These are phyloP conservation scores for Hydrocynus forskahlii DNA, from an alignment of 2,797 vertebrate genomes.

Conservation along the genomic window DNA sequence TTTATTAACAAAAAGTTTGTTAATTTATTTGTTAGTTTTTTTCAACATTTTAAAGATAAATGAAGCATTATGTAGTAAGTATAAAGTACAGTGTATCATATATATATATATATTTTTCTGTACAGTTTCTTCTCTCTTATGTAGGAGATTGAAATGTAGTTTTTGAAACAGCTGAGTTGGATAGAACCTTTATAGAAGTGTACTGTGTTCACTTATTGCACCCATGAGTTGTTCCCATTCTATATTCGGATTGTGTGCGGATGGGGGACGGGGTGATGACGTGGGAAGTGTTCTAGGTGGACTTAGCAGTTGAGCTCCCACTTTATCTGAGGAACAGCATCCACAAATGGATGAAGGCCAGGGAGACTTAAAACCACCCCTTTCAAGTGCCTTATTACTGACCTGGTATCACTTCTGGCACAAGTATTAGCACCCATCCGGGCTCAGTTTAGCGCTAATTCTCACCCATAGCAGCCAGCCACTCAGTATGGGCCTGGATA, in stretches of 20 bases:
- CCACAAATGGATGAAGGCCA: not conserved
- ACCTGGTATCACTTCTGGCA: constrained; percentile 71
- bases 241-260: not conserved
- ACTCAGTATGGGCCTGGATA: constrained; percentile 50
- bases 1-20: no score
- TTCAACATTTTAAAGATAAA: no score
- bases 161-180: no score
- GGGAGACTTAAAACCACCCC: constrained; percentile 38
- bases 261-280: not conserved
- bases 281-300: not conserved
- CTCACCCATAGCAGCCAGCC: constrained; percentile 61
- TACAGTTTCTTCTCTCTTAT: no score
- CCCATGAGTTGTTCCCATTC: not conserved
- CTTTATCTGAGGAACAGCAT: not conserved
- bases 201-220: not conserved
- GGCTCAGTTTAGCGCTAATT: constrained; percentile 50
- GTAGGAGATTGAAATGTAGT: no score
- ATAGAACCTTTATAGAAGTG: not conserved
- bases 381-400: constrained; percentile 45
- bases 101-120: no score
- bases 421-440: constrained; percentile 53
- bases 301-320: not conserved
- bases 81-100: no score
- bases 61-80: no score
- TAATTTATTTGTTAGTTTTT: no score